Evolutionary conservation across 37 sponge, comb jelly and placozoan genomes (phyloP), one percentile per base, ranked within the genome.

Genomic region (Haliclona indistincta): DNA sequence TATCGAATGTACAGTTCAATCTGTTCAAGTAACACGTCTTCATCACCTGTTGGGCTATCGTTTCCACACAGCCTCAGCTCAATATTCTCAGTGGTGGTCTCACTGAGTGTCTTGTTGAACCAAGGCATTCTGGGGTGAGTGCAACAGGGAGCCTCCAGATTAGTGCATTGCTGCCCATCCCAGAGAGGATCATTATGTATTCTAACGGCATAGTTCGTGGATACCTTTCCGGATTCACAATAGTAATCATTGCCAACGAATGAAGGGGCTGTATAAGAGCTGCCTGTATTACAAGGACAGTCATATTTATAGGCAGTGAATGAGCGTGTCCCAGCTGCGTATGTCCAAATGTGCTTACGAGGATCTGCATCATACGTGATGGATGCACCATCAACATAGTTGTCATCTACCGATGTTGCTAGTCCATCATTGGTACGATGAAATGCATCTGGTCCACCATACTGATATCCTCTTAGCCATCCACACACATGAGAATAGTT

Each of bases 211-310:
- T 25, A 6, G 6, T 7, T 25, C 7, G 60, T 25, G 6, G 6
- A 20, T 8, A 26, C 11, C n/a, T 33, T 54, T 32, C 33, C 63
- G 1, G 54, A 32, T 17, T 77, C 78, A 47, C 78, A 77, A 36
- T 66, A 77, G 67, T 77, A 77, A 49, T 77, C 55, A 26, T 64
- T 19, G 11, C 68, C 78, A 0, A 76, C 76, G 23, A 52, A 76
- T 42, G 65, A 34, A 35, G 72, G 72, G 19, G 23, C 19, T 19
- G 52, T 25, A 20, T 45, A 32, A 10, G 55, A 23, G 20, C 20
- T n/a, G 35, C 36, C 55, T 15, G 30, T 49, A 29, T 38, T 52
- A 29, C 72, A 71, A 25, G 60, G 60, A 58, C 60, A 58, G n/a
- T 58, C n/a, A n/a, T n/a, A 58, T 25, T 11, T 25, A 25, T 11